Evolutionary conservation across 1,140 invertebrate species (phyloP).

Genomic region (Nasonia longicornis): DNA sequence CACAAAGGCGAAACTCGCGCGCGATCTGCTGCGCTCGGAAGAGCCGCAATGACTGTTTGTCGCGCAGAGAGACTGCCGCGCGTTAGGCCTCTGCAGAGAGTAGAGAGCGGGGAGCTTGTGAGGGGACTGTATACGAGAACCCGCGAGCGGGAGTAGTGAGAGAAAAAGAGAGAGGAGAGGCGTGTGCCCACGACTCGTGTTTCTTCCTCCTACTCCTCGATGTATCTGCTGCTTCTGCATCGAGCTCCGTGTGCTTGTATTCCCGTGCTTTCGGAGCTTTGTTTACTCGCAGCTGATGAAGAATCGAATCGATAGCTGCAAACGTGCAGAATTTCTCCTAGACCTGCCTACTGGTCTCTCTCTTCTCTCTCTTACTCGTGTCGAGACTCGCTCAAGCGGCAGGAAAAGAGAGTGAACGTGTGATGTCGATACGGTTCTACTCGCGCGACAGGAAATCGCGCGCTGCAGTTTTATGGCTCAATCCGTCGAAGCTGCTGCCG

Average conservation of each 20-base stretch:
- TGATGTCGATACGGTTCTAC: not conserved
- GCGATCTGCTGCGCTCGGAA: conserved; percentile 33
- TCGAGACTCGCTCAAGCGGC: not conserved
- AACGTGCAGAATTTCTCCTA: conserved; percentile 8
- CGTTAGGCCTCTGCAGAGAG: not conserved
- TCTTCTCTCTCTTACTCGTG: not conserved
- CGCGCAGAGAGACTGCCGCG: conserved; percentile 10
- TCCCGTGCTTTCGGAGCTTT: not conserved
- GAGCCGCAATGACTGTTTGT: conserved; percentile 43
- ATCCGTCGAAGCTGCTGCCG: conserved; percentile 13
- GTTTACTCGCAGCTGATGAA: too few relatives aligned
- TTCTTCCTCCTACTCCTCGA: conserved; percentile 58
- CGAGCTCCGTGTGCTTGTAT: not conserved
- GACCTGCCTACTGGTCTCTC: conserved; percentile 21
- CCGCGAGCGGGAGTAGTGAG: conserved; percentile 11
- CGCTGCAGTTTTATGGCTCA: conserved; percentile 41
- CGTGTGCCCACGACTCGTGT: conserved; percentile 63
- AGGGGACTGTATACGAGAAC: not conserved
- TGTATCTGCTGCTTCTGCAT: conserved; percentile 2
- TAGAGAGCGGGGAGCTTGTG: not conserved
- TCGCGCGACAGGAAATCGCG: conserved; percentile 35
- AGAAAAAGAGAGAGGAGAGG: conserved; percentile 57
- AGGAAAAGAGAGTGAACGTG: conserved; percentile 13
- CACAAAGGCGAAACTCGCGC: not conserved
- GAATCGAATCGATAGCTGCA: too few relatives aligned